Evolutionary conservation across 2,113 vertebrate species (phyloP), one percentile per base, ranked within the genome.

Genomic region (Aphyosemion australe): DNA sequence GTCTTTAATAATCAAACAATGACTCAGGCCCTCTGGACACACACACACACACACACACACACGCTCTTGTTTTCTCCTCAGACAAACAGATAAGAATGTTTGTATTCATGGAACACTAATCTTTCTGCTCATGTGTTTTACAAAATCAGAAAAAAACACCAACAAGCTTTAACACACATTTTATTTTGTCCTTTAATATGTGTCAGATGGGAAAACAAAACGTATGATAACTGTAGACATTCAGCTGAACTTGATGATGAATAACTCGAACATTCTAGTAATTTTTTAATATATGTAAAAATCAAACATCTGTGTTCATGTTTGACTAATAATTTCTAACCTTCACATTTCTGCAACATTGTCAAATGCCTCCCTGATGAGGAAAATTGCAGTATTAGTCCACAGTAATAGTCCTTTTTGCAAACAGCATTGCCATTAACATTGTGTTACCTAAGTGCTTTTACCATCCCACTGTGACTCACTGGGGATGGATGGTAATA

Each of bases 361-460:
- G 42, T 48, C 41, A 69, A 75, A 82, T 67, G 61, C 21, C n/a
- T 62, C 59, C 32, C 51, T 80, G 72, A 76, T 72, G 56, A 47
- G 71, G 43, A 61, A 62, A 65, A 53, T 58, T 51, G 19, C 21
- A 12, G 12, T 13, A 41, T 56, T 19, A 56, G 53, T 56, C 55
- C 65, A 51, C 60, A 64, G 50, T 50, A 72, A 54, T 37, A 32
- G 54, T 52, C 19, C 16, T 34, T 48, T 57, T 55, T 58, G 41
- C 61, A 60, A 70, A 76, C 67, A n/a, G 70, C 52, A 26, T 65
- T 61, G 43, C 54, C 72, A 72, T 83, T 86, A 69, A 55, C 54
- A 65, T 57, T 42, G 43, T 12, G 2, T 56, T 53, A 48, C 60
- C 42, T 60, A 58, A 65, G 69, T 69, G 67, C 61, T 64, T 51